phyloP scores from a whole-genome alignment of 2,797 vertebrate genomes.

The Cygnus olor region DNA sequence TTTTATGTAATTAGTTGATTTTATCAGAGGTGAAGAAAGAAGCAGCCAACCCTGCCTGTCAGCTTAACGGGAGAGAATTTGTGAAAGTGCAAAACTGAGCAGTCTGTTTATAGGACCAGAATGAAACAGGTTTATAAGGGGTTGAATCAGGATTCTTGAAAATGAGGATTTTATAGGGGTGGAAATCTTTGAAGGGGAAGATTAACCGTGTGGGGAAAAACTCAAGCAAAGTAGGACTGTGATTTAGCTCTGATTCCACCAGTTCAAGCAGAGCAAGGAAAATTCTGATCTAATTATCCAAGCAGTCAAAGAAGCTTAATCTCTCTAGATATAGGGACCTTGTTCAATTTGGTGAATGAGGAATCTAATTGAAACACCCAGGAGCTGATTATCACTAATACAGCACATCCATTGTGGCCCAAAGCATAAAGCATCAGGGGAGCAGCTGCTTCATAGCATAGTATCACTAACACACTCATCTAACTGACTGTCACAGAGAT shows the following conservation, averaged over 20 bases:
- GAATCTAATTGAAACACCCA: background rate
- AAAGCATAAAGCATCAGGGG: background rate
- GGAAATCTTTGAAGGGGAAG: background rate
- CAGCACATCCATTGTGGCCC: background rate
- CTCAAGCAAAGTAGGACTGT: background rate
- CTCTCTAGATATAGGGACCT: background rate
- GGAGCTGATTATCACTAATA: background rate
- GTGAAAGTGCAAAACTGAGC: background rate
- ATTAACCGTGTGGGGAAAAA: background rate
- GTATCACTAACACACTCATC: background rate
- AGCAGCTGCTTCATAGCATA: background rate
- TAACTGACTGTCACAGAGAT: background rate
- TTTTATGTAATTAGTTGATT: background rate
- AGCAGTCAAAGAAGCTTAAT: background rate
- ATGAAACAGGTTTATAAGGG: background rate
- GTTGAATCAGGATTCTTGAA: background rate
- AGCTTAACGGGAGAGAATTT: background rate
- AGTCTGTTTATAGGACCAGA: background rate
- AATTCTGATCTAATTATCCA: constrained; percentile 12
- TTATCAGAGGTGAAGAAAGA: background rate
- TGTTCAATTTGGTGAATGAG: background rate
- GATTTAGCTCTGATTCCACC: constrained; percentile 7
- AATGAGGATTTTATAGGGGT: background rate
- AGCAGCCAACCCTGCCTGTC: background rate
- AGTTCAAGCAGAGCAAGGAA: background rate